phyloP scores from a whole-genome alignment of 2,888 invertebrate species.

The Andrena minutula region DNA sequence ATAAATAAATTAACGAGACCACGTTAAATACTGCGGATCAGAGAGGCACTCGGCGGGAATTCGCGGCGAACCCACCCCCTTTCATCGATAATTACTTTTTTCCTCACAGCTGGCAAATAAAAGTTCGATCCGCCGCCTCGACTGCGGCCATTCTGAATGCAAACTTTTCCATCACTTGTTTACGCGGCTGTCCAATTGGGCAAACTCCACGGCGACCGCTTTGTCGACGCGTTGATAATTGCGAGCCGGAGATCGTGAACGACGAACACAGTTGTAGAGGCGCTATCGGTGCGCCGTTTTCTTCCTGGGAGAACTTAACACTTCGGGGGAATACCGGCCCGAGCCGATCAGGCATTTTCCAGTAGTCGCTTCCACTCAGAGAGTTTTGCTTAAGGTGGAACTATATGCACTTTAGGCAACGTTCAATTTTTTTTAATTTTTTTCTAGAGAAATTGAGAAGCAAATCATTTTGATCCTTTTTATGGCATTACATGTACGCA shows the following conservation, averaged over 20 bases:
- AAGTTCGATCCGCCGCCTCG: constrained; percentile 13
- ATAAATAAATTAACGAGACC: constrained; percentile 67
- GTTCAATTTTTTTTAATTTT: too few relatives aligned
- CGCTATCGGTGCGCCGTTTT: background rate
- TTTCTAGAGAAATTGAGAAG: too few relatives aligned
- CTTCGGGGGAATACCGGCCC: too few relatives aligned
- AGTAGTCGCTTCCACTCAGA: too few relatives aligned
- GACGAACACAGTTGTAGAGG: background rate
- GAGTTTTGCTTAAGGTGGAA: too few relatives aligned
- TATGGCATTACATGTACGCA: too few relatives aligned
- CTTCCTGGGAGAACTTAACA: background rate
- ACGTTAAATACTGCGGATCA: constrained; percentile 36
- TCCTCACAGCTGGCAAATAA: constrained; percentile 26
- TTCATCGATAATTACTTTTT: constrained; percentile 42
- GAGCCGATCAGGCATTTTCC: too few relatives aligned
- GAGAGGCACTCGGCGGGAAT: constrained; percentile 28
- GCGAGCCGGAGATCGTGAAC: constrained; percentile 9
- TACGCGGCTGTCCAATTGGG: constrained; percentile 2
- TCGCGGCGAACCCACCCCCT: constrained; percentile 3
- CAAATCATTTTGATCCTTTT: too few relatives aligned
- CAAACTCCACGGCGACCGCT: constrained; percentile 11
- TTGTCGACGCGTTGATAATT: constrained; percentile 29
- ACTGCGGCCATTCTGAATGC: constrained; percentile 2
- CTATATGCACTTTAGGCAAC: too few relatives aligned
- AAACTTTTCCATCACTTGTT: constrained; percentile 34